Percentiles rank a stretch among this genome's conserved stretches.
phyloP scores from a whole-genome alignment of 2,888 invertebrate genomes.

The Standfussiana lucernea region DNA sequence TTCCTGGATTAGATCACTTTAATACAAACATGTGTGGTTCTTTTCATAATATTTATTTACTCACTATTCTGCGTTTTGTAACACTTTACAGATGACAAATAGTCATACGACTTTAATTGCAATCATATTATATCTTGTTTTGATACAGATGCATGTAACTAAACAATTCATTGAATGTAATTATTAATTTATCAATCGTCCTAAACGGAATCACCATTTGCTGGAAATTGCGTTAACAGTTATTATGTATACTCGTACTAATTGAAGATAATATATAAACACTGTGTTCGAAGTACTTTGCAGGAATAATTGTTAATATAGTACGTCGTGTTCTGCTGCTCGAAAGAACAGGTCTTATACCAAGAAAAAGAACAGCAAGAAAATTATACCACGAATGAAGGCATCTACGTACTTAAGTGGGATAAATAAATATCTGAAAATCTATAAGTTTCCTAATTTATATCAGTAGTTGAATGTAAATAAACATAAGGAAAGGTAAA shows the following conservation, averaged over 20 bases:
- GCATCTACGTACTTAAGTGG: background rate
- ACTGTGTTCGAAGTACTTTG: slow-evolving; percentile 17
- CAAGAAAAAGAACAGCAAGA: too few species aligned
- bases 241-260: slow-evolving; percentile 1
- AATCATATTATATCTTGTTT: slow-evolving; percentile 11
- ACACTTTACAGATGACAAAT: background rate
- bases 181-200: slow-evolving; percentile 34
- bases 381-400: background rate
- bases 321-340: background rate
- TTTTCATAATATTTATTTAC: slow-evolving; percentile 2
- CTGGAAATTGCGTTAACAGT: slow-evolving; percentile 46
- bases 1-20: slow-evolving; percentile 10
- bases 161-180: slow-evolving; percentile 20
- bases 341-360: background rate
- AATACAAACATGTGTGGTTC: background rate
- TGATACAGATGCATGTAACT: slow-evolving; percentile 17
- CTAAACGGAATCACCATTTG: slow-evolving; percentile 52
- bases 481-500: background rate
- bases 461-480: background rate
- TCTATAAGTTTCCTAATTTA: background rate
- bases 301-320: slow-evolving; percentile 7
- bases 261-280: slow-evolving; percentile 36
- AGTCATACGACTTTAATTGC: background rate
- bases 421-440: background rate
- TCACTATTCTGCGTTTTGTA: background rate